Evolutionary conservation across 1,140 invertebrate species (phyloP), one percentile per base, ranked within the genome.

Genomic region (Hylyphantes graminicola): DNA sequence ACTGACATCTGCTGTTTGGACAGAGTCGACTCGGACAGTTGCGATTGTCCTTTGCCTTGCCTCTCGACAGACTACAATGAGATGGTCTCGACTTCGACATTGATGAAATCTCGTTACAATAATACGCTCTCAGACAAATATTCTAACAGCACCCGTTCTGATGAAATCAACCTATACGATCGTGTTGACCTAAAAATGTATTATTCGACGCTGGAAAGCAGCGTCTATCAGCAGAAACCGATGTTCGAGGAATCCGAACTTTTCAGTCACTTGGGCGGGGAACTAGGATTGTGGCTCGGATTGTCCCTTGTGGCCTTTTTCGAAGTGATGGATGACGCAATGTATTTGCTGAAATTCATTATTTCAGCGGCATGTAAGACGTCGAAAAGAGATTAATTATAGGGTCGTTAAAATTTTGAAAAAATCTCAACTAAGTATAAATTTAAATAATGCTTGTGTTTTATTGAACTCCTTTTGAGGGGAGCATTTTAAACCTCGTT

Each of bases 241-340:
- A 75, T 83, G 70, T 83, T 83, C 51, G 13, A 83, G 67, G 50
- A 57, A 53, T 74, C 81, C 12, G 81, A 83, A 75, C 61, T 83
- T 50, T 83, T 75, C n/a, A 76, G 81, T 12, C 72, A 75, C 13
- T 53, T 83, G 11, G 81, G 81, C 2, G 72, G 81, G 10, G 51
- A 83, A 57, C 54, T 83, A 9, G 81, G 81, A 8, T 6, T 83
- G 17, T 83, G 70, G 70, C 63, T 83, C 7, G 81, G 81, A 5
- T 15, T 83, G n/a, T 83, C 81, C 8, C 9, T 83, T 0, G 61
- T 67, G 3, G 72, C 64, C 0, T 7, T 67, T 2, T 83, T 83
- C 51, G 81, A 83, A 75, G 5, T 83, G 17, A 51, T 83, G 9
- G 59, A 75, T 57, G 64, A 12, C 12, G 2, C 70, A 0, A 17